Evolutionary conservation across 2,888 invertebrate genomes (phyloP), one percentile per base, ranked within the genome.

Genomic region (Liopterus haemorrhoidalis): DNA sequence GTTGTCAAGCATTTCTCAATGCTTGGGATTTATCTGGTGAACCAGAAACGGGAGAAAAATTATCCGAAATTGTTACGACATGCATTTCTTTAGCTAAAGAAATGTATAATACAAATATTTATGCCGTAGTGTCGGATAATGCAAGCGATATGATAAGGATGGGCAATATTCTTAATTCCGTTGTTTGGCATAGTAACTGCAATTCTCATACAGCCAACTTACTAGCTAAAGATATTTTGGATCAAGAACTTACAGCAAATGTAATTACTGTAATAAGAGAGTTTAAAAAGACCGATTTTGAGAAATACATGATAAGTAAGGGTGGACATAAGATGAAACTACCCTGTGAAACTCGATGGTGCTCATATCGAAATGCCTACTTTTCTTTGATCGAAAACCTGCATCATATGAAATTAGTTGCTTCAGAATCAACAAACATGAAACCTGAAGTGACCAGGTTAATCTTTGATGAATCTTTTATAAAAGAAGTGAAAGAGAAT

Each of bases 111-210:
- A 51, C 42, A 1, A 31, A 44, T 6, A 41, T 56, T 28, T 57
- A 54, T 49, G 54, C 55, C 6, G 49, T 57, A 27, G 49, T 56
- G 25, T 51, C 54, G 3, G 58, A 55, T 32, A 57, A 55, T 50
- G 57, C 54, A 2, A 46, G 50, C 21, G 42, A 48, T 27, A 57
- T 57, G 54, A 46, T 55, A 8, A 38, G 40, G 15, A 57, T 57
- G 54, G 50, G 55, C 6, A 50, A 42, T 15, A 12, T 42, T 8
- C 37, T 48, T 5, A 21, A 21, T 24, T 51, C 20, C 15, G 5
- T 27, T 47, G 27, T 55, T 25, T 55, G 54, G 54, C 53, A 54
- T 43, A 40, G 37, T 4, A 55, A 51, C 20, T 59, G 57, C 27
- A 50, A 46, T 30, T 50, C 49, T 16, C 56, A 59, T 35, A 57